Percentiles rank a stretch among this genome's conserved stretches.
Evolutionary conservation across 2,113 vertebrate species (phyloP).

Genomic region (Catharus bicknelli): DNA sequence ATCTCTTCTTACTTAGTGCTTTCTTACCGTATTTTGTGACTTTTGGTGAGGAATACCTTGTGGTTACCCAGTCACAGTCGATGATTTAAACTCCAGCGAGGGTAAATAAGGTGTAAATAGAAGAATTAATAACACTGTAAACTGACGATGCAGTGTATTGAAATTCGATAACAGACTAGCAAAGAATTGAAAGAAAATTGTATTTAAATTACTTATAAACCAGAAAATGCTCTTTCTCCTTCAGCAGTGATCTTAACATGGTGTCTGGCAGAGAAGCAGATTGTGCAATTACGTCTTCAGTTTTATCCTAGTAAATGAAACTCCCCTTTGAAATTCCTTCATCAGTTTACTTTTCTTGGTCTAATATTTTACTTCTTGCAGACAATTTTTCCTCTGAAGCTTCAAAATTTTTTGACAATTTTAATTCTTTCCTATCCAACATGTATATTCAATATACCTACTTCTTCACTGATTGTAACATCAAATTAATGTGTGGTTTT

Average conservation of each 20-base stretch:
- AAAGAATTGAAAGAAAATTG: background rate
- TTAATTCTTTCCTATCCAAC: background rate
- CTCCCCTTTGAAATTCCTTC: background rate
- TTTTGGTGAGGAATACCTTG: background rate
- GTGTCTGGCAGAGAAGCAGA: background rate
- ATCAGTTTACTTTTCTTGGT: background rate
- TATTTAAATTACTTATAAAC: background rate
- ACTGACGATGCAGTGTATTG: background rate
- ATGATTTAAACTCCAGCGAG: background rate
- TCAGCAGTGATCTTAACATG: background rate
- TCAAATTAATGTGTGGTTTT: background rate
- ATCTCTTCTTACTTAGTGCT: background rate
- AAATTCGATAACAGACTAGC: rapidly evolving
- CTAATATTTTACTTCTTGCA: background rate
- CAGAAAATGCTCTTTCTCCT: background rate
- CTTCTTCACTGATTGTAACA: background rate
- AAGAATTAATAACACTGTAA: background rate
- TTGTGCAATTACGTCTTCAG: background rate
- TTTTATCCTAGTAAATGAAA: background rate
- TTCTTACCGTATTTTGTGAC: background rate
- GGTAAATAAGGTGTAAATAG: background rate
- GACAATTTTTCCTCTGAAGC: background rate
- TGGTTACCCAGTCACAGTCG: background rate
- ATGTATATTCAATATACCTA: background rate
- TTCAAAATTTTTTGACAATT: background rate